These are phyloP conservation scores for Ectemnius lituratus DNA, from an alignment of 2,888 invertebrate genomes.

Conservation along the genomic window DNA sequence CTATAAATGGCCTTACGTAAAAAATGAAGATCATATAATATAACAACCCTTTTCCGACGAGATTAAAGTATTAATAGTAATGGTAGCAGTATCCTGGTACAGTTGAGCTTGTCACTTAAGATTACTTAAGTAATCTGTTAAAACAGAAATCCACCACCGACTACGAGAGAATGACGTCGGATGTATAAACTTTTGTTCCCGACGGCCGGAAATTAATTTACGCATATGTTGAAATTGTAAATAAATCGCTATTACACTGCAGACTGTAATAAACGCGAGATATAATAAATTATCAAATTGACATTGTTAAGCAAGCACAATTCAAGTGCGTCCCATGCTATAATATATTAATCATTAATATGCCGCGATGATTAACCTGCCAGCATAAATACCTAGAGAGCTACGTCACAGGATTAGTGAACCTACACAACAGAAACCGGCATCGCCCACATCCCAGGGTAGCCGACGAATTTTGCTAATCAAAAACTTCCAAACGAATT, in stretches of 20 bases:
- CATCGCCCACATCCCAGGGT: background rate
- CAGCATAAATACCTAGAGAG: background rate
- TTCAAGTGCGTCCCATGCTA: conserved; percentile 3
- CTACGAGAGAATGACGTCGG: no score
- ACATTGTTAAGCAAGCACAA: conserved; percentile 12
- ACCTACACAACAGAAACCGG: background rate
- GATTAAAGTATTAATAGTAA: no score
- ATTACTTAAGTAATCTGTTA: no score
- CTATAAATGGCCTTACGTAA: no score
- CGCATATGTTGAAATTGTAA: background rate
- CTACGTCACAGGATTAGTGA: no score
- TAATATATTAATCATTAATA: background rate
- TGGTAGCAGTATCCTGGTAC: no score
- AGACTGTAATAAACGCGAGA: background rate
- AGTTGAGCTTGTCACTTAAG: no score
- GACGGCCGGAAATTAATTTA: no score
- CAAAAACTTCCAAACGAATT: conserved; percentile 3
- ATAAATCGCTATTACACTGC: background rate
- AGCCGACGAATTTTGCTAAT: background rate
- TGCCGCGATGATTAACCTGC: background rate
- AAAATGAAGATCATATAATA: no score
- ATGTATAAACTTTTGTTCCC: no score
- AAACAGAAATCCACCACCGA: no score
- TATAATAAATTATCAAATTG: background rate
- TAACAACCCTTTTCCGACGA: no score